A percentile compares a stretch with the other conserved stretches of the same genome.
These are phyloP conservation scores for Amphimallon solstitiale DNA, from an alignment of 2,888 invertebrate genomes.

Conservation along the genomic window DNA sequence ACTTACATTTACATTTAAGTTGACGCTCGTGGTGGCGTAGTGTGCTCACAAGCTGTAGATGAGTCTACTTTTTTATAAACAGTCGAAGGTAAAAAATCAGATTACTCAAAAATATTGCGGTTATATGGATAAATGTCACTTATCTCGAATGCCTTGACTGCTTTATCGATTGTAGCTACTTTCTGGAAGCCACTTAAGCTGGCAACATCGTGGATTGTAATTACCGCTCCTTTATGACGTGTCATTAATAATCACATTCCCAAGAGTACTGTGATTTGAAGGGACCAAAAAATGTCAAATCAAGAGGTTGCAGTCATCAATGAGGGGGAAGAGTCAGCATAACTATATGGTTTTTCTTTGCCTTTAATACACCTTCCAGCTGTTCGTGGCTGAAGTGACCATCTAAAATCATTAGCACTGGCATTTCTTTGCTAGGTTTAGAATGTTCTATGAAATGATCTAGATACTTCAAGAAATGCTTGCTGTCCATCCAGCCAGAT, in stretches of 20 bases:
- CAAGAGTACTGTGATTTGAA: too few relatives aligned
- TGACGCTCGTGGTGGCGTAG: too few relatives aligned
- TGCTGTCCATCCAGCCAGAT: slow-evolving; percentile 50
- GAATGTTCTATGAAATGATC: slow-evolving; percentile 39
- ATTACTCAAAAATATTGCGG: slow-evolving; percentile 2
- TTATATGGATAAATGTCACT: too few relatives aligned
- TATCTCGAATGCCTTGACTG: too few relatives aligned
- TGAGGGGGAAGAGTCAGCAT: slow-evolving; percentile 45
- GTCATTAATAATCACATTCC: too few relatives aligned
- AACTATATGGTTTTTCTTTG: slow-evolving; percentile 50
- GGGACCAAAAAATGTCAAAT: slow-evolving; percentile 4
- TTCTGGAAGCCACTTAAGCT: slow-evolving; percentile 1
- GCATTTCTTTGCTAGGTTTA: slow-evolving; percentile 36
- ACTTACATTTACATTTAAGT: too few relatives aligned
- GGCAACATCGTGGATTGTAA: slow-evolving; percentile 8
- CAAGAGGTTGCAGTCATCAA: slow-evolving; percentile 40
- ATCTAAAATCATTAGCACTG: slow-evolving; percentile 42
- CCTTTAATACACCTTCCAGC: slow-evolving; percentile 47
- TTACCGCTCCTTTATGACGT: slow-evolving; percentile 6
- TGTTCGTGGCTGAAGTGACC: slow-evolving; percentile 46
- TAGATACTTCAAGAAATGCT: slow-evolving; percentile 40
- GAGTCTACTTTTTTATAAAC: slow-evolving; percentile 5
- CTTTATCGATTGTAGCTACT: too few relatives aligned
- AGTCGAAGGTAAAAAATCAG: slow-evolving; percentile 7
- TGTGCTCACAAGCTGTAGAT: background rate